These are phyloP conservation scores for Bombus pascuorum DNA, from an alignment of 1,140 invertebrate genomes.

Conservation along the genomic window DNA sequence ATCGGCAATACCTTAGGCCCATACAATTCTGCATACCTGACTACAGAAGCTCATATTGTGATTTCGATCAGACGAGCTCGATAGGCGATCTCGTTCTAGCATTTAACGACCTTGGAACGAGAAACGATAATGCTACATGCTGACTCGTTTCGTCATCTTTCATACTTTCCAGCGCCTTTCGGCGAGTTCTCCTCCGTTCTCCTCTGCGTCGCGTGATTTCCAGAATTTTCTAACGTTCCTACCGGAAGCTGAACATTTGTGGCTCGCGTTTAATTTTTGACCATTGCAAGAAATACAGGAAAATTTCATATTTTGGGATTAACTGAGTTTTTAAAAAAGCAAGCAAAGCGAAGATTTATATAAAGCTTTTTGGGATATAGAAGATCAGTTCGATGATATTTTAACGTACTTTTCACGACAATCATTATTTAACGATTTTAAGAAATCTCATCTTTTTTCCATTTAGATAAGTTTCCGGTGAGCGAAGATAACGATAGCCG, in stretches of 20 bases:
- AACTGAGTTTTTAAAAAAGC: too few species aligned
- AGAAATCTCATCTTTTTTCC: too few species aligned
- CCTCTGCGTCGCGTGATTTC: neutral
- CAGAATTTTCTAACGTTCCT: neutral
- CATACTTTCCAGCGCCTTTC: neutral
- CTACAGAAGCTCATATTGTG: conserved; percentile 64
- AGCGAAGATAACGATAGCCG: too few species aligned
- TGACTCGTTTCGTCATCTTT: neutral
- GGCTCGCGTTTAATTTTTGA: too few species aligned
- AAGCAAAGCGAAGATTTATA: too few species aligned
- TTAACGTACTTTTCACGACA: too few species aligned
- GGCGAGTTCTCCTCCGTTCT: neutral
- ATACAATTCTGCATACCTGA: conserved; percentile 66
- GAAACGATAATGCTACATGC: neutral
- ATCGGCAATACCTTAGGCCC: conserved; percentile 64
- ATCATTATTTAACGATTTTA: too few species aligned
- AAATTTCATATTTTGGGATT: neutral
- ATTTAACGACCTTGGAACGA: conserved; percentile 8
- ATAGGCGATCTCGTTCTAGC: neutral
- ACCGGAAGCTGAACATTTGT: neutral
- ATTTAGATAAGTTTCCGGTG: too few species aligned
- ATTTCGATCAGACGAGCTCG: conserved; percentile 67
- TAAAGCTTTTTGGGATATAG: too few species aligned
- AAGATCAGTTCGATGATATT: too few species aligned
- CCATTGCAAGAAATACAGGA: too few species aligned